Conservation (phyloP, 1,140 invertebrate species). For the Magallana ariakensis region DNA sequence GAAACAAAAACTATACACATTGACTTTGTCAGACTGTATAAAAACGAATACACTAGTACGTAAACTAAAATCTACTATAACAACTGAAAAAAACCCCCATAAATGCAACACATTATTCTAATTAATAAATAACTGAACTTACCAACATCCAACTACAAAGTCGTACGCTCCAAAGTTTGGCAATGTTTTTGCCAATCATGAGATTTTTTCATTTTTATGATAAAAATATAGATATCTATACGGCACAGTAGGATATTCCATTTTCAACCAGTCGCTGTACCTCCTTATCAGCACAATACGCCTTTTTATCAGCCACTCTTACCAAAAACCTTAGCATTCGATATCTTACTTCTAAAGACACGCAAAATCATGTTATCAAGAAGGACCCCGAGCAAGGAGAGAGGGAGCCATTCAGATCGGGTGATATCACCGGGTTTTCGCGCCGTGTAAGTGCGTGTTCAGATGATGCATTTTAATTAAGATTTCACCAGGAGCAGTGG, state of each 20-base stretch:
- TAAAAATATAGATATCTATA: slow-evolving; percentile 23
- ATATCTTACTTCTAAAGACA: neutral
- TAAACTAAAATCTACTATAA: neutral
- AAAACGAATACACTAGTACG: neutral
- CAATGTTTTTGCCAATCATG: slow-evolving; percentile 5
- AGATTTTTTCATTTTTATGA: neutral
- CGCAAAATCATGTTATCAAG: slow-evolving; percentile 3
- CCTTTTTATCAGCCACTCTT: neutral
- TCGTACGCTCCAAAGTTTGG: neutral
- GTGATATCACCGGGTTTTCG: neutral
- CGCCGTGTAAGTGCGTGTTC: slow-evolving; percentile 2
- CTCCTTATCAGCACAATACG: neutral
- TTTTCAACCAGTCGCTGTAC: neutral
- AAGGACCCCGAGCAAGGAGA: neutral
- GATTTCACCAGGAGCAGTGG: no score
- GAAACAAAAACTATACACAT: neutral
- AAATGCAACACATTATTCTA: neutral
- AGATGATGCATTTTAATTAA: neutral
- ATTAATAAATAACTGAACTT: neutral
- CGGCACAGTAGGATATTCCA: neutral
- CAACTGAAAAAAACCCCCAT: neutral
- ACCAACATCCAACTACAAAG: neutral
- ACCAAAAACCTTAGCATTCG: neutral
- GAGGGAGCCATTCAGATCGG: neutral
- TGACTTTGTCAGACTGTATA: neutral